These are phyloP conservation scores for Balaeniceps rex DNA, from an alignment of 2,113 vertebrate genomes.

Conservation along the genomic window DNA sequence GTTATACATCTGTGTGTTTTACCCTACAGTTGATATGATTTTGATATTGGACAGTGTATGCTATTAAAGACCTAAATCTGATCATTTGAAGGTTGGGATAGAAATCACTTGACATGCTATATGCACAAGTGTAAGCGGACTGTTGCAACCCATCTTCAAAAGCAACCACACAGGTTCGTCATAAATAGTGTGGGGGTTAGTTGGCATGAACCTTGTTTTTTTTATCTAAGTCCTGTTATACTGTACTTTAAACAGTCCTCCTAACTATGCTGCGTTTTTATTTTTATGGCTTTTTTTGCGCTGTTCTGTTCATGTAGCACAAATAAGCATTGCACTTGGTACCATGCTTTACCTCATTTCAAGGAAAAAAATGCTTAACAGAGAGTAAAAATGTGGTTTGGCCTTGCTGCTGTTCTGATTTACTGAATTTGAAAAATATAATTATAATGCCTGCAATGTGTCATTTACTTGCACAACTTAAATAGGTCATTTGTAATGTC, in stretches of 20 bases:
- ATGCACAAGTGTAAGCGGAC: constrained; percentile 38
- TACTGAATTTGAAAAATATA: constrained; percentile 76
- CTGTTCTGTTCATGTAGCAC: constrained; percentile 87
- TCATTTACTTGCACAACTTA: constrained; percentile 75
- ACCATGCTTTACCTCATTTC: constrained; percentile 95
- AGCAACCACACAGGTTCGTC: constrained; percentile 43
- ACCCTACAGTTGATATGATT: constrained; percentile 28
- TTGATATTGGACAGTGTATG: constrained; percentile 23
- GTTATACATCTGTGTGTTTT: constrained; percentile 40
- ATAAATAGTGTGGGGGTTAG: constrained; percentile 40
- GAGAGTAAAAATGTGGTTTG: constrained; percentile 78
- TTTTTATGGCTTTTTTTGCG: constrained; percentile 70
- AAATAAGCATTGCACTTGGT: constrained; percentile 92
- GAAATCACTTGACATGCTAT: constrained; percentile 70
- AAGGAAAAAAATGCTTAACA: constrained; percentile 78
- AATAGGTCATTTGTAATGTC: constrained; percentile 71
- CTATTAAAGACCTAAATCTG: constrained; percentile 52
- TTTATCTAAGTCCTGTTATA: constrained; percentile 29
- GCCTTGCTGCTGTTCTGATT: constrained; percentile 88
- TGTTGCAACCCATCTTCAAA: constrained; percentile 56
- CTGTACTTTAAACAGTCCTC: constrained; percentile 66
- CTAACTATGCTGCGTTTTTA: constrained; percentile 74
- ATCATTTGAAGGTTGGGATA: constrained; percentile 56
- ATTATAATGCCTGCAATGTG: constrained; percentile 73
- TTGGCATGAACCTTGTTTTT: constrained; percentile 54